A percentile compares a stretch with the other conserved stretches of the same genome.
phyloP scores from a whole-genome alignment of 2,797 vertebrate genomes.

The Astyanax mexicanus region DNA sequence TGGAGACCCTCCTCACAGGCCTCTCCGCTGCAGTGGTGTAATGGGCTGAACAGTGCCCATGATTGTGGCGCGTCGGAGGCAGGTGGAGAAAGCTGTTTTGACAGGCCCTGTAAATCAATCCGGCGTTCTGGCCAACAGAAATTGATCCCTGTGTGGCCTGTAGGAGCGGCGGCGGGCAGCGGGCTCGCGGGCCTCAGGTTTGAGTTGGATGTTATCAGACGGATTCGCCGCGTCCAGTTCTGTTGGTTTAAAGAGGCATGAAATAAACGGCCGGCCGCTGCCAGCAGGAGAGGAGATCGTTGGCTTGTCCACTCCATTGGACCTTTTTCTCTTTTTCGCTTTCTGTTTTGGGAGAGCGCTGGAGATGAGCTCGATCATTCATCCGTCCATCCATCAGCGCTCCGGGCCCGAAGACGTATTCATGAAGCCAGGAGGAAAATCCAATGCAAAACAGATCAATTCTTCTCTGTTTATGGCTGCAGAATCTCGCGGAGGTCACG shows the following conservation, averaged over 20 bases:
- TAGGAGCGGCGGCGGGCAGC: conserved; percentile 66
- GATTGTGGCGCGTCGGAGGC: conserved; percentile 58
- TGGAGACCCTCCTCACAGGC: conserved; percentile 37
- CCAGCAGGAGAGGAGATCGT: conserved; percentile 69
- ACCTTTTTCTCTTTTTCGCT: conserved; percentile 56
- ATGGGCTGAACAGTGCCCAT: conserved; percentile 45
- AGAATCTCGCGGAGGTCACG: conserved; percentile 48
- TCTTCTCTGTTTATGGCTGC: conserved; percentile 37
- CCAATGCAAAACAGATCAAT: conserved; percentile 60
- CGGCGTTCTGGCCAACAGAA: conserved; percentile 77
- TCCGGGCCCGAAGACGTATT: conserved; percentile 62
- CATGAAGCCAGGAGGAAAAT: conserved; percentile 65
- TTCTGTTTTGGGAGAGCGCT: conserved; percentile 59
- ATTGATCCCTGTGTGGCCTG: conserved; percentile 80
- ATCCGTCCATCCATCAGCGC: conserved; percentile 64
- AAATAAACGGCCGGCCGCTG: conserved; percentile 76
- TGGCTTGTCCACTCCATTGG: conserved; percentile 61
- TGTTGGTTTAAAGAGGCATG: conserved; percentile 81
- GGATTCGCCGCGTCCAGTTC: conserved; percentile 72
- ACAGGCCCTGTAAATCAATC: conserved; percentile 85
- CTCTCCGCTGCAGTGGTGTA: conserved; percentile 41
- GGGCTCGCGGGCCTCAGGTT: conserved; percentile 73
- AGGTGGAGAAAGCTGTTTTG: conserved; percentile 77
- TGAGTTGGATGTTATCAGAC: conserved; percentile 82
- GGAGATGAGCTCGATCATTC: conserved; percentile 69